Percentiles rank a stretch among this genome's conserved stretches.
Conservation (phyloP, 2,113 vertebrate genomes). For the Indri indri region DNA sequence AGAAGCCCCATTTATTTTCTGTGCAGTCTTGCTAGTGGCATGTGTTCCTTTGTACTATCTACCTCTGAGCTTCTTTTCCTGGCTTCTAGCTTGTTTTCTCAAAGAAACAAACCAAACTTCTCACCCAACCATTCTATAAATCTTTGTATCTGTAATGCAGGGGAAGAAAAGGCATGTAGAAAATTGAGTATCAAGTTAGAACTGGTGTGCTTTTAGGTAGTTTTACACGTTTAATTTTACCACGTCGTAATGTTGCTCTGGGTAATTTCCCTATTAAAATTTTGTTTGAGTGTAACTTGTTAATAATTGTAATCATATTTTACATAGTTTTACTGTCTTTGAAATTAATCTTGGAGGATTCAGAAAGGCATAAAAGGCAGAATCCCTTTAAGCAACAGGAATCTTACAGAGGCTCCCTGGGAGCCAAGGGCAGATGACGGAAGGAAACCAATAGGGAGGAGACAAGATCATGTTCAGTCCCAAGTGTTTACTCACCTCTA, state of each 20-base stretch:
- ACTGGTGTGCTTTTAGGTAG: background rate
- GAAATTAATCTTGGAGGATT: background rate
- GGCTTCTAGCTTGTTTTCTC: background rate
- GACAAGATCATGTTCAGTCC: background rate
- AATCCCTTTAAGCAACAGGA: background rate
- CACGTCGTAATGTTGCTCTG: background rate
- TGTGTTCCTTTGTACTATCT: background rate
- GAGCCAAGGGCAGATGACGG: background rate
- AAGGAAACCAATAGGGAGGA: background rate
- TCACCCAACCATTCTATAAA: background rate
- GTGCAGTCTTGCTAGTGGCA: background rate
- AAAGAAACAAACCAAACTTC: background rate
- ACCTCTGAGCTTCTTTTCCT: background rate
- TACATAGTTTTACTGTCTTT: constrained; percentile 18
- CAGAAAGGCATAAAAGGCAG: background rate
- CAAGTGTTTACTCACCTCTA: background rate
- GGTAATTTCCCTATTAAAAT: background rate
- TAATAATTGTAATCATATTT: background rate
- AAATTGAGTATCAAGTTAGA: background rate
- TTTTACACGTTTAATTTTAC: background rate
- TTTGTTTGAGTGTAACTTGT: background rate
- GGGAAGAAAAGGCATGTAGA: background rate
- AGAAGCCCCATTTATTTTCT: background rate
- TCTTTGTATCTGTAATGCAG: background rate
- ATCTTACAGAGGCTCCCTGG: background rate